Base-by-base conservation (phyloP, 2,888 invertebrate species). In the Hydrotaea cyrtoneurina region DNA sequence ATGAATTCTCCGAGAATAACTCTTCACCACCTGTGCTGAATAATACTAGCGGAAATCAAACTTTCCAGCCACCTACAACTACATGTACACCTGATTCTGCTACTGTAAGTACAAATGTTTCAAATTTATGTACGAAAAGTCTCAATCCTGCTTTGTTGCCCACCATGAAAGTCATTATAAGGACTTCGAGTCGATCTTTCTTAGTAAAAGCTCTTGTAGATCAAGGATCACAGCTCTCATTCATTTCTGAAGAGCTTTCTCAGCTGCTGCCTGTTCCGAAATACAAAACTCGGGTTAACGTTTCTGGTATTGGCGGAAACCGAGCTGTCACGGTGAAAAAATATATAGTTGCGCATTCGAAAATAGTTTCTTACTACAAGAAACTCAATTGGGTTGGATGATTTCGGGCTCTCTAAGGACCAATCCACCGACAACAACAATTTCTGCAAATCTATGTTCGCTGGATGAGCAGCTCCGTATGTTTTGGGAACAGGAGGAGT, bases 381-480 rank as follows among this genome's bases (percentile, higher is more conserved):
- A 77, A 77, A 85, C 82, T 0, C n/a, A 76, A 73, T 81, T 81
- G 57, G 84, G 81, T 3, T 81, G 84, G 76, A 78, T 78, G n/a
- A 59, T 82, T 4, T 82, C 82, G 0, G 78, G 82, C 36, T 43
- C 77, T n/a, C 17, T 19, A 23, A 1, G 17, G 15, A 3, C 19
- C n/a, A 7, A 36, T 0, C 0, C 5, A 11, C 17, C 7, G 2
- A 66, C 50, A 21, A 10, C 15, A 5, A 50, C 19, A 1, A 46
- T 81, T 19, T 55, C 66, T 11, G 64, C 57, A 23, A 82, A 85
- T 64, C 3, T 78, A 5, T 73, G 66, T 21, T 46, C 71, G 5
- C 11, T 81, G 0, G 79, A 82, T 19, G n/a, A 81, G 2, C 79
- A 85, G 66, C 36, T 81, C 13, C 64, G 75, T 0, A 17, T 75